Evolutionary conservation across 1,140 invertebrate genomes (phyloP).

Genomic region (Ylistrum balloti): DNA sequence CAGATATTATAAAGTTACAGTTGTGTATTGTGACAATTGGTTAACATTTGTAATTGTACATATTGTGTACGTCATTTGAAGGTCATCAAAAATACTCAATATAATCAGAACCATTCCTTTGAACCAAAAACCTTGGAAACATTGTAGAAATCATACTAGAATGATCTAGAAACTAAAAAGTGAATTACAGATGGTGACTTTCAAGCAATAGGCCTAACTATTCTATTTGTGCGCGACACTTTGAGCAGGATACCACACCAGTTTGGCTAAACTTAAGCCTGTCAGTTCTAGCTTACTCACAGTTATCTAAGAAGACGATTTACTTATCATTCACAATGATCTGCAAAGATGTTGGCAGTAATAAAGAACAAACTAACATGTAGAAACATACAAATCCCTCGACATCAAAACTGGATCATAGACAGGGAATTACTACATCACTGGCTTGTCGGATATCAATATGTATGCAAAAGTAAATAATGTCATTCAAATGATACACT

Average conservation of each 20-base stretch:
- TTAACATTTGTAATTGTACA: neutral
- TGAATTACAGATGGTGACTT: neutral
- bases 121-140: constrained; percentile 29
- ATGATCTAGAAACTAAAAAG: neutral
- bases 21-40: neutral
- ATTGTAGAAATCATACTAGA: neutral
- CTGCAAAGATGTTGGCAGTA: too few relatives aligned
- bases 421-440: too few relatives aligned
- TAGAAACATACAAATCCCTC: too few relatives aligned
- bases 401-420: too few relatives aligned
- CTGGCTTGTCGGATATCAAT: too few relatives aligned
- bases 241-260: neutral
- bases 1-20: neutral
- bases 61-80: neutral
- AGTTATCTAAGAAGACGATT: too few relatives aligned
- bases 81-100: neutral
- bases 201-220: neutral
- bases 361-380: too few relatives aligned
- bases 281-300: neutral
- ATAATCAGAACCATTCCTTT: too few relatives aligned
- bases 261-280: neutral
- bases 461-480: too few relatives aligned
- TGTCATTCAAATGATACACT: too few relatives aligned
- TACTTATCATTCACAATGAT: too few relatives aligned
- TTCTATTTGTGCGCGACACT: neutral